Evolutionary conservation across 2,113 vertebrate species (phyloP), one percentile per base, ranked within the genome.

Genomic region (Piprites chloris): DNA sequence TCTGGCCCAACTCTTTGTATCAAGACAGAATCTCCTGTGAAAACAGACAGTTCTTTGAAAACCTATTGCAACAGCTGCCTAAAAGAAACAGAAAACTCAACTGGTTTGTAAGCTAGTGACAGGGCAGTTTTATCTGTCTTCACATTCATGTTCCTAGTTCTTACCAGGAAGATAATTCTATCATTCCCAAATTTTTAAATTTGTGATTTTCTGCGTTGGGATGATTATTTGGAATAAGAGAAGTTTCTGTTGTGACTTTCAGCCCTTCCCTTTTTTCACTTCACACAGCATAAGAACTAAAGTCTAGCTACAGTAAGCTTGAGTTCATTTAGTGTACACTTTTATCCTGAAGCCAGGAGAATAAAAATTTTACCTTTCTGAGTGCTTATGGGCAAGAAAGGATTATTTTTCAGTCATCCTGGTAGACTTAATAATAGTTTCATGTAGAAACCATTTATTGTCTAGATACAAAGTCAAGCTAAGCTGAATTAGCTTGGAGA

Each of bases 31-130:
- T 89, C 90, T 87, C 41, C 81, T 89, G 61, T 94, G 47, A 68
- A 93, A 90, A 90, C 68, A 89, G 33, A 27, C 20, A 77, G 14
- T 78, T 52, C 65, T 90, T 86, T 92, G 76, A 87, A 92, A 89
- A 72, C 52, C 68, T 86, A 1, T 49, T 87, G 27, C 52, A 79
- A n/a, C 35, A 81, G 47, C 72, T 12, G 2, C 47, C 67, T 50
- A 87, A 59, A 93, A 78, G 81, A 85, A 81, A 79, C 28, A 63
- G 37, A 67, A 72, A 82, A 75, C 3, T 5, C 28, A 47, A 53
- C 71, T 61, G 69, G 23, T 87, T 65, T 2, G 5, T 82, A 41
- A 89, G 24, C 28, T 68, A 62, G 46, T 80, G 30, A 53, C 49
- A 68, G 35, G 52, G 27, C 37, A 67, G 17, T 55, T 94, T 63